Evolutionary conservation across 2,113 vertebrate genomes (phyloP).

Genomic region (Pristiophorus japonicus): DNA sequence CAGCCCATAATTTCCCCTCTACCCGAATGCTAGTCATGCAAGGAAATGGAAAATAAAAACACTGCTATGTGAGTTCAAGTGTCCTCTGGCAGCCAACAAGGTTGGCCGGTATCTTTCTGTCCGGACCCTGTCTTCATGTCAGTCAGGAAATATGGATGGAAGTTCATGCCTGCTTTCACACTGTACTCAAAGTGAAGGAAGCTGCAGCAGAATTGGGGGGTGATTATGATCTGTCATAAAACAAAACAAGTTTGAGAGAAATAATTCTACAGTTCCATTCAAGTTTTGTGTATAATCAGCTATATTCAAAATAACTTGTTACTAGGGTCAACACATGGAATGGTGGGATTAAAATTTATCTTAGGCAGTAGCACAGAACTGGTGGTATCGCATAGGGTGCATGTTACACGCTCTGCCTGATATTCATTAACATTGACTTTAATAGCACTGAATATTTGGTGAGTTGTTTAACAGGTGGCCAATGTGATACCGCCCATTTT

Average conservation of each 20-base stretch:
- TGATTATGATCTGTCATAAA: neutral
- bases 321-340: neutral
- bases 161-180: neutral
- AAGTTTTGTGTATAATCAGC: neutral
- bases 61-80: neutral
- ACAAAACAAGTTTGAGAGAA: neutral
- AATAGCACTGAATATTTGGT: neutral
- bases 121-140: neutral
- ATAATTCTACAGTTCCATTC: neutral
- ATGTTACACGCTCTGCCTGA: neutral
- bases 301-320: neutral
- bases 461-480: neutral
- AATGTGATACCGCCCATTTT: neutral
- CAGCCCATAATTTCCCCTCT: neutral
- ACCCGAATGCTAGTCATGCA: neutral
- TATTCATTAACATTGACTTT: neutral
- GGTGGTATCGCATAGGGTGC: no score
- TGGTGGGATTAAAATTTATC: neutral
- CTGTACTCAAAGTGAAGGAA: neutral
- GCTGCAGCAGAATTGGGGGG: neutral
- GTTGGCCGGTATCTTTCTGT: neutral
- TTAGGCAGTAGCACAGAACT: neutral
- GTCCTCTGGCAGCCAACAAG: neutral
- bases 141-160: neutral
- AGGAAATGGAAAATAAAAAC: conserved; percentile 7